Evolutionary conservation across 2,113 vertebrate species (phyloP), one percentile per base, ranked within the genome.

Genomic region (Gasterosteus aculeatus): DNA sequence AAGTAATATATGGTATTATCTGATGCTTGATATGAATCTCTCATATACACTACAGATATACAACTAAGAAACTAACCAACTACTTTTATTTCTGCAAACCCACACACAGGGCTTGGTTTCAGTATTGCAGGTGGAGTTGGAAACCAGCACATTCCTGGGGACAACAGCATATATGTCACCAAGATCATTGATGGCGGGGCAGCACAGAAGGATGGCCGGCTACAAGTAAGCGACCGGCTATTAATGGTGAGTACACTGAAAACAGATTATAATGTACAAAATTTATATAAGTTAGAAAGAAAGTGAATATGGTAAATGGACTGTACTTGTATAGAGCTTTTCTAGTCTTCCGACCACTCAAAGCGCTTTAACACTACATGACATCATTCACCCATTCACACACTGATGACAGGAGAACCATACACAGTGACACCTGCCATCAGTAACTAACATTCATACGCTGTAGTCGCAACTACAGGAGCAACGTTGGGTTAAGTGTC

Each of bases 101-200:
- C 47, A 68, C 72, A 69, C 60, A 46, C 68, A 99, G 98, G 97
- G 89, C 95, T 99, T 70, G 97, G 98, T 67, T 99, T 99, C 93
- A 99, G 97, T 87, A 99, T 99, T 76, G 97, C 97, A 38, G 98
- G 98, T 85, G 98, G 97, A 18, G 96, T 98, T 77, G 97, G 98
- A 66, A 99, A 99, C 90, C 98, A 99, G 57, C 98, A 99, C 93
- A 97, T 99, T 76, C 97, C 98, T 0, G 96, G 98, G n/a, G 98
- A 99, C 94, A 99, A 99, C 92, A 99, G 97, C 89, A 99, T 98
- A 87, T 99, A 98, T 75, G 96, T 98, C 80, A 99, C 98, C 69
- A 99, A 99, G 91, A 97, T 99, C 80, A 98, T 99, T 51, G 97
- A 99, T 41, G 97, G 97, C 1, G 97, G 97, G 67, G 98, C 98